Evolutionary conservation across 1,140 invertebrate genomes (phyloP).

Genomic region (Drosophila suzukii): DNA sequence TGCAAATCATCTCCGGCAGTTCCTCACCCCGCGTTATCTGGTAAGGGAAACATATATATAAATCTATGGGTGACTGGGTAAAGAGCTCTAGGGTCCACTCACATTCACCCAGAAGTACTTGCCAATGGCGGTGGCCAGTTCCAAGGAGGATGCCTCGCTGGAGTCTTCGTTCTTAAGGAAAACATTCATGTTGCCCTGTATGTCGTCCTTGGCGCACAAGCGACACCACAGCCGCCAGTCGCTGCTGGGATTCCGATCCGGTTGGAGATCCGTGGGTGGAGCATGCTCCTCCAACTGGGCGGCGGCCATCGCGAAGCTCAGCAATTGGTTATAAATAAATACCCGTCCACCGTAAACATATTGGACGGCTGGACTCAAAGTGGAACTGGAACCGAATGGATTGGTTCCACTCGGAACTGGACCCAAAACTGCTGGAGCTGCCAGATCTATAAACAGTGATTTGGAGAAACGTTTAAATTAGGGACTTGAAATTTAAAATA

Average conservation of each 20-base stretch:
- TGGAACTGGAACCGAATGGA: constrained; percentile 7
- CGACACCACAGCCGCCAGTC: constrained; percentile 75
- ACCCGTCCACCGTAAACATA: constrained; percentile 30
- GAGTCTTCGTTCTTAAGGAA: constrained; percentile 64
- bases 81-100: constrained; percentile 8
- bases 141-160: constrained; percentile 9
- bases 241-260: constrained; percentile 1
- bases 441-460: neutral
- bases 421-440: neutral
- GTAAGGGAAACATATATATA: neutral
- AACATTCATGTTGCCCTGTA: constrained; percentile 63
- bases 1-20: constrained; percentile 69
- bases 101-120: constrained; percentile 80
- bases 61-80: neutral
- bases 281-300: constrained; percentile 10
- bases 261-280: neutral
- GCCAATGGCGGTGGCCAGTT: constrained; percentile 64
- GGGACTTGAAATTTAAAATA: too few relatives aligned
- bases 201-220: constrained; percentile 76
- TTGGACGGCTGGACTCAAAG: constrained; percentile 16
- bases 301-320: constrained; percentile 39
- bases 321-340: constrained; percentile 35
- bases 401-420: constrained; percentile 3
- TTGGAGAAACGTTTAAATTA: neutral
- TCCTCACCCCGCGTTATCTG: constrained; percentile 64